Evolutionary conservation across 2,888 invertebrate genomes (phyloP), one percentile per base, ranked within the genome.

Genomic region (Oligia fasciuncula): DNA sequence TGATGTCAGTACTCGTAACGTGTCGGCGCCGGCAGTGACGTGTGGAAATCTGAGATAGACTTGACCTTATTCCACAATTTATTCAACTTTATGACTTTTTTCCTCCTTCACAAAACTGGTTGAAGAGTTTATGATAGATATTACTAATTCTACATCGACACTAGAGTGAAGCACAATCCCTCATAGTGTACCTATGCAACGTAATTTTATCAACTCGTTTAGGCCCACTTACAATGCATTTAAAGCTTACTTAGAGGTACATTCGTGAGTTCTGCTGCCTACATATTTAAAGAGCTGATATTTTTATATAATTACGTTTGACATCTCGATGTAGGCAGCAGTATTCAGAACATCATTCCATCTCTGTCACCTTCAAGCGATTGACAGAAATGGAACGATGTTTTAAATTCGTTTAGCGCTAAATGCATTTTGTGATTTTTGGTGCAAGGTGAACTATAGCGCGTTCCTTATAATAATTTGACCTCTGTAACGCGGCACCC

Each of bases 1-100:
- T 40, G 63, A 69, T 23, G 62, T 69, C 49, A 35, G 54, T 43
- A 8, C 63, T 49, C 5, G 14, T 23, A n/a, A 63, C 40, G 46
- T 23, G 40, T 46, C 54, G 35, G 40, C 23, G 35, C 40, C 54
- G n/a, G n/a, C 4, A 11, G 19, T 46, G 72, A 46, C 29, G 29
- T 54, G 49, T 23, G 43, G 35, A 69, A 69, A 43, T 60, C 43
- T 62, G 17, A 65, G 19, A 49, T 54, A 76, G 23, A 60, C n/a
- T 54, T 57, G 70, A 68, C 43, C 46, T 67, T 29, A 23, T 4
- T 29, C 35, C n/a, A 19, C 14, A 81, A 57, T 51, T 66, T 65
- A 60, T 67, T 57, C 17, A 29, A 40, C 17, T 40, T 13, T 2
- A 4, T 19, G 11, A 14, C 11, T 63, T 29, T 57, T 17, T 19